Conservation (phyloP, 2,113 vertebrate genomes). For the Marmota monax region DNA sequence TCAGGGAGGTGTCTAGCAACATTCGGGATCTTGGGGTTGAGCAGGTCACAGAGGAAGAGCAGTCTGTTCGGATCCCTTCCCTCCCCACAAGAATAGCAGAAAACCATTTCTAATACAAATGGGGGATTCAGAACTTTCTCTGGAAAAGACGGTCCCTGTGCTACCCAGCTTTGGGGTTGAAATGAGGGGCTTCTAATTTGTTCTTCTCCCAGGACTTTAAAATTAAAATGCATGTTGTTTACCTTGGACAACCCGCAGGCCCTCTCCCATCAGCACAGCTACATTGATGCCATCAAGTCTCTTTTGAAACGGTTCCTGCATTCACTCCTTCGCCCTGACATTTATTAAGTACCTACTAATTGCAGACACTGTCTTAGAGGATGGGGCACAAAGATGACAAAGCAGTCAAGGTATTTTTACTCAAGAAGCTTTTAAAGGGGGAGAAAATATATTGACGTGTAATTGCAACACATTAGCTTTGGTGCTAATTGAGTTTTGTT, state of each 20-base stretch:
- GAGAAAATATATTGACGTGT: not conserved
- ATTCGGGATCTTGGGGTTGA: not conserved
- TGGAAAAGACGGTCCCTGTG: not conserved
- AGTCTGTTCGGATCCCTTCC: not conserved
- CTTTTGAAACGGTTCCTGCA: not conserved
- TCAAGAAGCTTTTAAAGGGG: slow-evolving; percentile 44
- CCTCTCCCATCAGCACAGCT: not conserved
- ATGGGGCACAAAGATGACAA: not conserved
- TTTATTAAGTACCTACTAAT: slow-evolving; percentile 24
- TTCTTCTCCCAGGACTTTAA: not conserved
- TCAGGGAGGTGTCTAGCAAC: too few species aligned
- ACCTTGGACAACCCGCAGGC: not conserved
- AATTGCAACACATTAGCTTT: slow-evolving; percentile 32
- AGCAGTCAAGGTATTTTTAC: not conserved
- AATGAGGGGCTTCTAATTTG: not conserved
- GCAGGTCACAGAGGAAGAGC: not conserved
- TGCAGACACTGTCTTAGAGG: not conserved
- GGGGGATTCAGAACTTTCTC: not conserved
- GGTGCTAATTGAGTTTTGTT: slow-evolving; percentile 1
- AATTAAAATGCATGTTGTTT: not conserved
- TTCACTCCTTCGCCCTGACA: not conserved
- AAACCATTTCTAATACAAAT: not conserved
- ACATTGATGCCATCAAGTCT: not conserved
- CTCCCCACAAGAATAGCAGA: not conserved
- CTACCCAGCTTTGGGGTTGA: not conserved